Percentiles rank a stretch among this genome's conserved stretches.
phyloP scores from a whole-genome alignment of 2,888 invertebrate genomes.

The Caenorhabditis auriculariae region DNA sequence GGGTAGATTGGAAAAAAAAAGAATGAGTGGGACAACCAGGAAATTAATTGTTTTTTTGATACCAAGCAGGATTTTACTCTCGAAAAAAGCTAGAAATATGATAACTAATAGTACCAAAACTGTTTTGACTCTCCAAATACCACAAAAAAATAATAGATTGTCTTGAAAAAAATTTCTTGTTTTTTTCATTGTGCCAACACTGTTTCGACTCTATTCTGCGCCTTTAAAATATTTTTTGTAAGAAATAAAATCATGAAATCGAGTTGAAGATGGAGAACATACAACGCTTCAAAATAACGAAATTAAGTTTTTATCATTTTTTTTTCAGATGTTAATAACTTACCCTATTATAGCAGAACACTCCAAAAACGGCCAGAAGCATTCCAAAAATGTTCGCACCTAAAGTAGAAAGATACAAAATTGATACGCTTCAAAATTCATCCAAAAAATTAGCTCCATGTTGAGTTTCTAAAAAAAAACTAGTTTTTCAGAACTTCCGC shows the following conservation, averaged over 20 bases:
- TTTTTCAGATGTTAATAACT: slow-evolving; percentile 38
- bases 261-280: too few species aligned
- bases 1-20: too few species aligned
- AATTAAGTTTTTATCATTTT: too few species aligned
- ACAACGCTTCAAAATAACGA: too few species aligned
- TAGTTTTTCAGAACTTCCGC: too few species aligned
- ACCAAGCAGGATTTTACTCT: background rate
- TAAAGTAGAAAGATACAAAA: background rate
- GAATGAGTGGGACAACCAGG: too few species aligned
- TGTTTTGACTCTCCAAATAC: background rate
- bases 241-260: too few species aligned
- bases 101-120: background rate
- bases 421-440: background rate
- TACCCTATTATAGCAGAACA: slow-evolving; percentile 85
- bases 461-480: too few species aligned
- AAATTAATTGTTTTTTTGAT: background rate
- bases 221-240: background rate
- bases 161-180: too few species aligned
- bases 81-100: background rate
- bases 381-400: slow-evolving; percentile 80
- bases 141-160: too few species aligned
- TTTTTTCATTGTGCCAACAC: background rate
- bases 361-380: slow-evolving; percentile 84
- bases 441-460: too few species aligned
- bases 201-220: background rate